These are phyloP conservation scores for Pseudorhiza aurosa DNA, from an alignment of 30 jellyfish, hydroid and myxozoan species.

Conservation along the genomic window DNA sequence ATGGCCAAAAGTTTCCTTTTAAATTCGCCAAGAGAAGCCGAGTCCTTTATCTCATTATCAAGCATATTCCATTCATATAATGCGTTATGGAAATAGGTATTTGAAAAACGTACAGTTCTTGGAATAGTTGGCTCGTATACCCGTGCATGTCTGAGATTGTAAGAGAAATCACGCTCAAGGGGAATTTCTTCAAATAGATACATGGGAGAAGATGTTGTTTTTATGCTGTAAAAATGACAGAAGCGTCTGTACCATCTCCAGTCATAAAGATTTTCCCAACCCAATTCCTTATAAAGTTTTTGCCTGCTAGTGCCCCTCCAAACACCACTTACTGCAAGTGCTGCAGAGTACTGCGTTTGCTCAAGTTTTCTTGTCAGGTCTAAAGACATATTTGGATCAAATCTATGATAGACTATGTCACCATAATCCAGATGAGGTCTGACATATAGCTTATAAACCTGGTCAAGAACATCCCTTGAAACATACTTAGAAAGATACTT, in stretches of 20 bases:
- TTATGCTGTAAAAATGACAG: background rate
- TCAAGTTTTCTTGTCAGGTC: background rate
- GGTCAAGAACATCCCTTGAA: conserved; percentile 35
- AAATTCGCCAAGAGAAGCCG: background rate
- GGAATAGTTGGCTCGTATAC: background rate
- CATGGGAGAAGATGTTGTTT: background rate
- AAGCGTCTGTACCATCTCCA: background rate
- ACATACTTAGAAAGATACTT: conserved; percentile 35
- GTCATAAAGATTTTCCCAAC: background rate
- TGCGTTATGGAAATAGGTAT: background rate
- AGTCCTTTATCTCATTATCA: background rate
- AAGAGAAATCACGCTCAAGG: background rate
- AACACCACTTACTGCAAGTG: background rate
- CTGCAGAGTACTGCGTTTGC: background rate
- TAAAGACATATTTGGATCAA: conserved; percentile 12
- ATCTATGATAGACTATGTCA: conserved; percentile 25
- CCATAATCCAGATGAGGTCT: conserved; percentile 54
- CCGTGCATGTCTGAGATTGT: background rate
- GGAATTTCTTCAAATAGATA: background rate
- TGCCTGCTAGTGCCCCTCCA: background rate
- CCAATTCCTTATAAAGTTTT: background rate
- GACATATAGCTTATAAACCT: conserved; percentile 13
- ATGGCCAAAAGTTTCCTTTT: background rate
- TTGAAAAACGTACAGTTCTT: conserved; percentile 24
- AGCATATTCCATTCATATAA: background rate